Conservation (phyloP, 2,888 invertebrate species). For the Stenurella melanura region DNA sequence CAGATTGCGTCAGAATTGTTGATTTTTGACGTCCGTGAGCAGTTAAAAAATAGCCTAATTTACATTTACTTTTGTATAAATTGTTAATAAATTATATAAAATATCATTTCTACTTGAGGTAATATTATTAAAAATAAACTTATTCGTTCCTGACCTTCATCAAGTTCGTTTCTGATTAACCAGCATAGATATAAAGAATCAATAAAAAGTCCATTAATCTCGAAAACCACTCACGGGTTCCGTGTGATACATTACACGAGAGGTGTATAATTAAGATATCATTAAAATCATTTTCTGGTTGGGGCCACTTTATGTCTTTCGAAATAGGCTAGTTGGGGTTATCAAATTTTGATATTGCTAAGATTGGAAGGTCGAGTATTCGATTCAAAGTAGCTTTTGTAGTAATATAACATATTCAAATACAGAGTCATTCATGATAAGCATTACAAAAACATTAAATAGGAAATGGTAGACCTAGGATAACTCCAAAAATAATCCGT, state of each 20-base stretch:
- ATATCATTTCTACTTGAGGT: background rate
- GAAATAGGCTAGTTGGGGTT: too few species aligned
- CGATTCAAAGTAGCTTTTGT: too few species aligned
- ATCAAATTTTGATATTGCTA: too few species aligned
- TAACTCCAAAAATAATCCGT: too few species aligned
- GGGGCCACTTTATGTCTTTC: too few species aligned
- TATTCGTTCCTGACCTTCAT: slow-evolving; percentile 10
- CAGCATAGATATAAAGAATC: slow-evolving; percentile 3
- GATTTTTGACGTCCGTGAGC: background rate
- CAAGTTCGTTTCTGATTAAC: slow-evolving; percentile 11
- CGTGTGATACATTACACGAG: background rate
- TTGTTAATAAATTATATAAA: background rate
- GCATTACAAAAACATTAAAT: too few species aligned
- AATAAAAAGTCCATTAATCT: slow-evolving; percentile 14
- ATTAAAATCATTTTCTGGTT: background rate
- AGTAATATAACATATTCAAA: too few species aligned
- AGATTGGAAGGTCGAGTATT: too few species aligned
- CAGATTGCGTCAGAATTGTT: too few species aligned
- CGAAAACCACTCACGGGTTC: background rate
- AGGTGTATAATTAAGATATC: background rate
- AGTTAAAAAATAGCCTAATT: background rate
- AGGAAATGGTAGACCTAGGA: too few species aligned
- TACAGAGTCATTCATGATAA: too few species aligned
- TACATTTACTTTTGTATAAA: background rate
- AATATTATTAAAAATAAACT: background rate